phyloP scores from a whole-genome alignment of 2,888 invertebrate genomes.

The Ormyrus thymus region DNA sequence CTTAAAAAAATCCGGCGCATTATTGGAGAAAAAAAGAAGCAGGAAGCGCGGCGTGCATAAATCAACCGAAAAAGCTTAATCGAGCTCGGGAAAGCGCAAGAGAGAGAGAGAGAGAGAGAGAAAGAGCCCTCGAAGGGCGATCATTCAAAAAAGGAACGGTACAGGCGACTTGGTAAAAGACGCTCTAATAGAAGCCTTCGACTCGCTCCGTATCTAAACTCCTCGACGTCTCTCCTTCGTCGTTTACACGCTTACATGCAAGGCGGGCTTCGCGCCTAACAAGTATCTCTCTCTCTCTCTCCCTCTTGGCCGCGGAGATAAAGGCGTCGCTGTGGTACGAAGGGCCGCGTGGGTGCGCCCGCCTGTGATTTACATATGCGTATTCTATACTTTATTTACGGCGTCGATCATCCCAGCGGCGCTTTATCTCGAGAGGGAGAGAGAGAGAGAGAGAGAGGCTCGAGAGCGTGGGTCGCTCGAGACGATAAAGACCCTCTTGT shows the following conservation, averaged over 20 bases:
- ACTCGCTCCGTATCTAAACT: slow-evolving; percentile 27
- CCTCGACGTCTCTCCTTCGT: neutral
- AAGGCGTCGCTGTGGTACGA: slow-evolving; percentile 39
- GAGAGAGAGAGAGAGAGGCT: neutral
- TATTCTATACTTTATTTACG: slow-evolving; percentile 72
- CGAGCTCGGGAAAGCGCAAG: neutral
- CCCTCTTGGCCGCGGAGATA: slow-evolving; percentile 31
- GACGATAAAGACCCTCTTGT: slow-evolving; percentile 41
- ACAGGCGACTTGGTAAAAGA: slow-evolving; percentile 34
- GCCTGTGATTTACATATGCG: slow-evolving; percentile 74
- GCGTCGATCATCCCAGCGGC: slow-evolving; percentile 70
- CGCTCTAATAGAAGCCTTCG: slow-evolving; percentile 28
- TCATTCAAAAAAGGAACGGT: slow-evolving; percentile 28
- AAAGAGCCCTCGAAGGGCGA: neutral
- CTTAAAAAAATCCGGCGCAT: no score
- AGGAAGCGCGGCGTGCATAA: neutral
- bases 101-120: neutral
- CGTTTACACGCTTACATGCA: no score
- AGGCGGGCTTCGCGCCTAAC: no score
- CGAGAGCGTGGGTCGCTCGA: slow-evolving; percentile 29
- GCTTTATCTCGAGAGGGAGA: slow-evolving; percentile 35
- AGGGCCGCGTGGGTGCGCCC: slow-evolving; percentile 70
- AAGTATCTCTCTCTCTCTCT: no score
- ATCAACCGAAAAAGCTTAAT: neutral
- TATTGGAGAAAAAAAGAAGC: neutral